Conservation (phyloP, 2,113 vertebrate genomes). For the Ibidorhyncha struthersii region DNA sequence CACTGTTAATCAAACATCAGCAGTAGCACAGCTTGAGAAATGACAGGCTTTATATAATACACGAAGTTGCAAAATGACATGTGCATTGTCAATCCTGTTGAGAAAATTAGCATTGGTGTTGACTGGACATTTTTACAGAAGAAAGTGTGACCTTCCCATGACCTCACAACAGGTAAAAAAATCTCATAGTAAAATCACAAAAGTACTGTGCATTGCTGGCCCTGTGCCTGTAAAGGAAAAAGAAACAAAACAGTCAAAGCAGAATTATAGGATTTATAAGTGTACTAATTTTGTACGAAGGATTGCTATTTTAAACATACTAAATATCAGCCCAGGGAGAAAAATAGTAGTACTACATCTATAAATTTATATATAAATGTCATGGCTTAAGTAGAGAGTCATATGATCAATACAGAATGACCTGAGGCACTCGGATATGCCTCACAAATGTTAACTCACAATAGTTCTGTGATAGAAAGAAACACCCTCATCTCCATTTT, state of each 20-base stretch:
- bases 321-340: background rate
- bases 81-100: background rate
- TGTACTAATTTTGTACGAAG: background rate
- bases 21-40: constrained; percentile 41
- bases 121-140: background rate
- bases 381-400: background rate
- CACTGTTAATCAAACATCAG: constrained; percentile 41
- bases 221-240: background rate
- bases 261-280: background rate
- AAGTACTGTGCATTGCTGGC: background rate
- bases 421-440: background rate
- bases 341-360: background rate
- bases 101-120: constrained; percentile 58
- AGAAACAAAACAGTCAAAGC: background rate
- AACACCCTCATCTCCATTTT: background rate
- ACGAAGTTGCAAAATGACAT: constrained; percentile 34
- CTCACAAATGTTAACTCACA: background rate
- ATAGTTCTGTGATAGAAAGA: background rate
- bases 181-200: background rate
- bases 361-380: constrained; percentile 25
- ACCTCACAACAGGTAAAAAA: background rate
- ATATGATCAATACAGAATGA: background rate
- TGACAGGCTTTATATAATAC: constrained; percentile 46
- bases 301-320: background rate
- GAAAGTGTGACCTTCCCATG: background rate